Evolutionary conservation across 2,797 vertebrate genomes (phyloP), one percentile per base, ranked within the genome.

Genomic region (Neomorphus geoffroyi): DNA sequence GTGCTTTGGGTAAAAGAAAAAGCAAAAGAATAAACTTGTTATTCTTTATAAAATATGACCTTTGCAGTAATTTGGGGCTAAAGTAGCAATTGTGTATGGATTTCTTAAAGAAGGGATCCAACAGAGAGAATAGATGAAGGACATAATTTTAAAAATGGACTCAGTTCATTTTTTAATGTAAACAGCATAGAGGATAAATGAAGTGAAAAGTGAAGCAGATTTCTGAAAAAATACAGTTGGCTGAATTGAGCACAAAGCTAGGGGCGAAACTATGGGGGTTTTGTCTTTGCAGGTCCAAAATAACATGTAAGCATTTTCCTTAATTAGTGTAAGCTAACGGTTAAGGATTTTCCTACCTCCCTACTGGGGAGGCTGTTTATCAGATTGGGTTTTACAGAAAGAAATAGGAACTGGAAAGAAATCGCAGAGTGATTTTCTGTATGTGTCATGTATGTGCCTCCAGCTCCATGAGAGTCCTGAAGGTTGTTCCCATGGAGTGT

Each of bases 91-190:
- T 77, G 16, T 61, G 23, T 33, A 22, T 81, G 35, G 62, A 61
- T 86, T 94, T 93, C 71, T 92, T 90, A 75, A 81, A 90, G 84
- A 88, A 70, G 35, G 23, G 28, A 64, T 73, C 77, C 71, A 77
- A 62, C 51, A 70, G 71, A 86, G 54, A 74, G 70, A 89, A 53
- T 18, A 80, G 50, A 70, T 64, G 60, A 92, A 92, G 50, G 53
- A 32, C 26, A 8, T 77, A 74, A 86, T 93, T 93, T 93, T 93
- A 53, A 84, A 93, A 84, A 89, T 65, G 2, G 91, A 48, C 22
- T 61, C 32, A 80, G 56, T 74, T 67, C 18, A 26, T 60, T 78
- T 80, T 86, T 48, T 69, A 61, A 60, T 67, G 41, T 92, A 90
- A 94, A 93, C 66, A 90, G 33, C 5, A 13, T 26, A 19, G 50